Evolutionary conservation across 2,797 vertebrate species (phyloP).

Genomic region (Spinus pinus): DNA sequence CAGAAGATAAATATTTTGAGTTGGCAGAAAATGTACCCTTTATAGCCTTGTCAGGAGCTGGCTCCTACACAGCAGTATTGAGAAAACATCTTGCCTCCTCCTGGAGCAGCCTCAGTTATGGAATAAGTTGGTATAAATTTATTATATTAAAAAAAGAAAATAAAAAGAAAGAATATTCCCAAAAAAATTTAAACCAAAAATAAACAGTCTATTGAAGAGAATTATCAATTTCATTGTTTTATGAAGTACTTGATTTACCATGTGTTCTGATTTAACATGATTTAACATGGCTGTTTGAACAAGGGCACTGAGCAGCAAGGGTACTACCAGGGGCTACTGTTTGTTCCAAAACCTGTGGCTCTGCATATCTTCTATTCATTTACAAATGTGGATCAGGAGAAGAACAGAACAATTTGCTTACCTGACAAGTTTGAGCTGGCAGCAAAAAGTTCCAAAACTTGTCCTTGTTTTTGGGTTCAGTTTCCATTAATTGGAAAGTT

Average conservation of each 20-base stretch:
- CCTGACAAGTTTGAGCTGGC: not conserved
- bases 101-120: not conserved
- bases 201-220: not conserved
- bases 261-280: conserved; percentile 3
- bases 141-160: not conserved
- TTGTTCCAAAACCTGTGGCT: not conserved
- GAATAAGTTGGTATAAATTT: not conserved
- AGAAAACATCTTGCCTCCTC: not conserved
- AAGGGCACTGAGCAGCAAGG: not conserved
- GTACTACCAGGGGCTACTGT: not conserved
- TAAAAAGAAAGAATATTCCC: not conserved
- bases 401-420: not conserved
- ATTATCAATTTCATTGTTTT: not conserved
- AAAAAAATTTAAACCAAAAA: not conserved
- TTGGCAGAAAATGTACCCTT: not conserved
- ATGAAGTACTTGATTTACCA: not conserved
- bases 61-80: not conserved
- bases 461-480: not conserved
- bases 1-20: not conserved
- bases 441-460: not conserved
- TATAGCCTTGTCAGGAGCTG: not conserved
- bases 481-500: not conserved
- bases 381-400: not conserved
- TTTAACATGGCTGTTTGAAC: not conserved
- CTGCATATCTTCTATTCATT: not conserved